A percentile compares a stretch with the other conserved stretches of the same genome.
phyloP scores from a whole-genome alignment of 37 sponge, comb jelly and placozoan genomes.

The Halisarca cf. caerulea region DNA sequence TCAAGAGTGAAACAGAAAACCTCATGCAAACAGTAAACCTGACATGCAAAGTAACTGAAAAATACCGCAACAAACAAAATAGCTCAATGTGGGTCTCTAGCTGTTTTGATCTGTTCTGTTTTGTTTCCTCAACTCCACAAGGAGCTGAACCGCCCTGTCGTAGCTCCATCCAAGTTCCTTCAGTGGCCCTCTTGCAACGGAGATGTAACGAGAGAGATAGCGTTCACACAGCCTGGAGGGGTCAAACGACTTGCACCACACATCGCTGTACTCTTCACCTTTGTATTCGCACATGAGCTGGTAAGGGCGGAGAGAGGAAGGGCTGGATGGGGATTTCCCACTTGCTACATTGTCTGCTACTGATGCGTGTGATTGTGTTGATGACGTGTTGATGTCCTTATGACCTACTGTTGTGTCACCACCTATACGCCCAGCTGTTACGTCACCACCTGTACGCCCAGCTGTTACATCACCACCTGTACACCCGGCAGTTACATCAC shows the following conservation, averaged over 20 bases:
- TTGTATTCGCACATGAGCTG: background rate
- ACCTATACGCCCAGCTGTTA: too few relatives aligned
- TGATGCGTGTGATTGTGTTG: background rate
- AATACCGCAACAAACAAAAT: too few relatives aligned
- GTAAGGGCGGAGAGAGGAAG: background rate
- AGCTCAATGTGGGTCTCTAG: too few relatives aligned
- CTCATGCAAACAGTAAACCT: too few relatives aligned
- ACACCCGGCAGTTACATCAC: background rate
- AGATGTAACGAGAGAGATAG: constrained; percentile 51
- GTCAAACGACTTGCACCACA: constrained; percentile 30
- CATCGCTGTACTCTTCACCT: constrained; percentile 1
- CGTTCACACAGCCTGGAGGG: constrained; percentile 22
- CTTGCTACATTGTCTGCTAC: too few relatives aligned
- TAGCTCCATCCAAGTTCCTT: constrained; percentile 67
- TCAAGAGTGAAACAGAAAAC: too few relatives aligned
- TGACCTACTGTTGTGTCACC: background rate
- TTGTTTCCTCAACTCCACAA: constrained; percentile 33
- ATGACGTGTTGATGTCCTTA: background rate
- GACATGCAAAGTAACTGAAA: too few relatives aligned
- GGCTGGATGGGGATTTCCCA: too few relatives aligned
- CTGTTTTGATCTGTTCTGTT: too few relatives aligned
- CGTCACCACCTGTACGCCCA: background rate
- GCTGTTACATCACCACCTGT: background rate
- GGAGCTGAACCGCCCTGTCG: constrained; percentile 53
- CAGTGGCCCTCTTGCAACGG: constrained; percentile 61